Percentiles rank a stretch among this genome's conserved stretches.
These are phyloP conservation scores for Drosophila nigricruria DNA, from an alignment of 2,888 invertebrate genomes.

Conservation along the genomic window DNA sequence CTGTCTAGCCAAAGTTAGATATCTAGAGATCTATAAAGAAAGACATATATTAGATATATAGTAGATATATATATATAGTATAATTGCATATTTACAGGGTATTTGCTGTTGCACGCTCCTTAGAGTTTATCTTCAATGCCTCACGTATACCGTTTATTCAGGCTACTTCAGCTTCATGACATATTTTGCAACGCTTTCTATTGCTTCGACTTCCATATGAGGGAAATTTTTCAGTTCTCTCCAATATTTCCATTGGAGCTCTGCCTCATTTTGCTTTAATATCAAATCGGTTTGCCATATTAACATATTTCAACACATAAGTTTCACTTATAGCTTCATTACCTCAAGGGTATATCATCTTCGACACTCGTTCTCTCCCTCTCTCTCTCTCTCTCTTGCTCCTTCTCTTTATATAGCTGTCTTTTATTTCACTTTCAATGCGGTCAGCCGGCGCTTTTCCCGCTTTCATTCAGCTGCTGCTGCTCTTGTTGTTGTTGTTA, in stretches of 20 bases:
- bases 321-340: slow-evolving; percentile 1
- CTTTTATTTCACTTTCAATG: slow-evolving; percentile 59
- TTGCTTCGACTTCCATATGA: not conserved
- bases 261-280: not conserved
- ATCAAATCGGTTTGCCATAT: not conserved
- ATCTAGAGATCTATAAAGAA: too few relatives aligned
- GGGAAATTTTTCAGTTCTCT: not conserved
- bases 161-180: not conserved
- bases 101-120: not conserved
- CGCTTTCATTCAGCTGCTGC: slow-evolving; percentile 24
- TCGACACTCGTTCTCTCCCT: not conserved
- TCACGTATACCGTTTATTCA: not conserved
- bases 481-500: slow-evolving; percentile 17
- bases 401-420: not conserved
- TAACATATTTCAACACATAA: not conserved
- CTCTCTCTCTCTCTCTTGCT: not conserved
- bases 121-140: not conserved
- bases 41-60: not conserved
- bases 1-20: too few relatives aligned
- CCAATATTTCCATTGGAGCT: not conserved
- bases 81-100: not conserved
- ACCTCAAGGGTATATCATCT: slow-evolving; percentile 7
- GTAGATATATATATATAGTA: not conserved
- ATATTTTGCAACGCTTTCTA: not conserved
- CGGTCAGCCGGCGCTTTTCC: slow-evolving; percentile 37